These are phyloP conservation scores for Scaptomyza pallida DNA, from an alignment of 1,140 invertebrate species.

Conservation along the genomic window DNA sequence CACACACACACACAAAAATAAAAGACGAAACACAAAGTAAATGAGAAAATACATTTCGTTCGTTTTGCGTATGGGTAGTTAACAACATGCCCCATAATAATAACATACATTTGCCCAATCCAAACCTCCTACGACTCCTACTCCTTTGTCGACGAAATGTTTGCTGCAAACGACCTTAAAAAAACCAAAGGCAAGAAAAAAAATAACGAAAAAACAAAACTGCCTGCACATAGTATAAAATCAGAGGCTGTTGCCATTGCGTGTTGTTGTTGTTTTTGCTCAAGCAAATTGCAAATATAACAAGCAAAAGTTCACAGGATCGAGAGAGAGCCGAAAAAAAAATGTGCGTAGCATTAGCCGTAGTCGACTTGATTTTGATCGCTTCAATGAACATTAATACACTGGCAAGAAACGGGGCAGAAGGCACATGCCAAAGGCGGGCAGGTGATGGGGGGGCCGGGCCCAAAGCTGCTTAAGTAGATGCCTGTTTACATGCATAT, in stretches of 20 bases:
- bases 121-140: not conserved
- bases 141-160: constrained; percentile 54
- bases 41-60: constrained; percentile 38
- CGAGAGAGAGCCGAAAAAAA: constrained; percentile 37
- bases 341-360: constrained; percentile 81
- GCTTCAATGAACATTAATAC: constrained; percentile 82
- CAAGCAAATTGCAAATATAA: constrained; percentile 78
- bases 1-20: not conserved
- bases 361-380: constrained; percentile 82
- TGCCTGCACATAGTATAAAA: constrained; percentile 62
- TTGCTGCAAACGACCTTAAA: constrained; percentile 82
- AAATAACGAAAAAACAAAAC: constrained; percentile 62
- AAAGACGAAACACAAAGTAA: not conserved
- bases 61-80: constrained; percentile 81
- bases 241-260: constrained; percentile 54
- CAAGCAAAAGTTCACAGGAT: constrained; percentile 76
- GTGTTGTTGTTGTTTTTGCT: constrained; percentile 34
- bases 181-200: constrained; percentile 63
- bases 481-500: constrained; percentile 78
- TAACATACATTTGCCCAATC: constrained; percentile 70
- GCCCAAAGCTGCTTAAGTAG: constrained; percentile 64
- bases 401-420: constrained; percentile 17
- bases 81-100: constrained; percentile 82
- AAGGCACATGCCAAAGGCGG: not conserved
- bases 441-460: constrained; percentile 15